A percentile compares a stretch with the other conserved stretches of the same genome.
Conservation (phyloP, 2,797 vertebrate genomes). For the Pteronotus mesoamericanus region DNA sequence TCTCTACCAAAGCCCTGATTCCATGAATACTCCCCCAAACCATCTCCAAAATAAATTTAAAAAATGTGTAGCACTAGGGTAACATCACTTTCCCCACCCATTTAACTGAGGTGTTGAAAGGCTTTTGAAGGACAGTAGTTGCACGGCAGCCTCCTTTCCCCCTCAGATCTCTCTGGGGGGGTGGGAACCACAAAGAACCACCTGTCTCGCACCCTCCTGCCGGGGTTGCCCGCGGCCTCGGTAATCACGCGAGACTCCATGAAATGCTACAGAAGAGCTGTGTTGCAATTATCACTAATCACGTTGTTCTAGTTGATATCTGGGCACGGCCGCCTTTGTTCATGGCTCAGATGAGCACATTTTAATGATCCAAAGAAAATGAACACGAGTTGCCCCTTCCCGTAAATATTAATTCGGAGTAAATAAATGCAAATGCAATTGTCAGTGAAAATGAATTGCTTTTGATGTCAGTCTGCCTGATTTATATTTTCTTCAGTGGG, state of each 20-base stretch:
- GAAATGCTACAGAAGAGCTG: neutral
- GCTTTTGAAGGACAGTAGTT: neutral
- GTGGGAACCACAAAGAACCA: neutral
- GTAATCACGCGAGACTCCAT: neutral
- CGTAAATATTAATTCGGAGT: conserved; percentile 50
- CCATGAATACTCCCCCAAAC: neutral
- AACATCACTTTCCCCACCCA: neutral
- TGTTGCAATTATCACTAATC: neutral
- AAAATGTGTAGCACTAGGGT: neutral
- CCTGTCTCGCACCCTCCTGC: neutral
- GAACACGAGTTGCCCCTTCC: conserved; percentile 18
- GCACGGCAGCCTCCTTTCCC: rapidly evolving
- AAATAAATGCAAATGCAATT: conserved; percentile 40
- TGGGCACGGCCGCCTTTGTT: neutral
- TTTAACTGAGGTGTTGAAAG: neutral
- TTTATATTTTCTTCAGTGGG: neutral
- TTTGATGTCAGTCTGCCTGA: neutral
- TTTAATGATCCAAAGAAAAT: conserved; percentile 54
- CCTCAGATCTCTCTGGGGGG: neutral
- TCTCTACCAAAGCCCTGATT: neutral
- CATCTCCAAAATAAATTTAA: neutral
- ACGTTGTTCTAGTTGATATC: neutral
- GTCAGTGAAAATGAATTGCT: neutral
- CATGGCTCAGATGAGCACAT: conserved; percentile 21
- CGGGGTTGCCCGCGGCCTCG: neutral